Evolutionary conservation across 2,888 invertebrate species (phyloP), one percentile per base, ranked within the genome.

Genomic region (Amblyjoppa proteus): DNA sequence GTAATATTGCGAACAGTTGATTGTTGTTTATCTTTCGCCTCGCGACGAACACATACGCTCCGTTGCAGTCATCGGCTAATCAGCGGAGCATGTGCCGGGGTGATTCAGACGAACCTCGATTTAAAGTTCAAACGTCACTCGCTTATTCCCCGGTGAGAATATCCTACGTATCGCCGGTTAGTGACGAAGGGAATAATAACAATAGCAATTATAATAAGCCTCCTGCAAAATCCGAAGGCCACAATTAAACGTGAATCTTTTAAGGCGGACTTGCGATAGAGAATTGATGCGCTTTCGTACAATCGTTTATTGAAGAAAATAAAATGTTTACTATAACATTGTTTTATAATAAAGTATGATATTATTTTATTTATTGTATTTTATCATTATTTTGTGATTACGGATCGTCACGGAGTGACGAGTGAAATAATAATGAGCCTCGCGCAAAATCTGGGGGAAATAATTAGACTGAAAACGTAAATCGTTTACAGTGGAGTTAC

Each of bases 31-130:
- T 16, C 7, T 76, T 53, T 49, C 34, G 53, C 53, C 53, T 53
- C 53, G 11, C 25, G 20, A 16, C 41, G 20, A 11, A 51, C 11
- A 58, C 51, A 38, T 31, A 61, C 53, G 56, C 31, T 49, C 53
- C 51, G 45, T 34, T 58, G 13, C 76, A 69, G 56, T 66, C 31
- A 58, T 73, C 68, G 34, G 20, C 49, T 85, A 85, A 85, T 82
- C 78, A 66, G 61, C 31, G 58, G 58, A 49, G 16, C 76, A 77
- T 31, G 84, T 73, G 80, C 38, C 68, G 28, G 41, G 66, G 20
- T 68, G 76, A 81, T 77, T 84, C 56, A 68, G 69, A 71, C 41
- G 75, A 49, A 20, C 11, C 73, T 31, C 73, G 53, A 4, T n/a
- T 56, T 56, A 56, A 73, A 69, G 45, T 68, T 68, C 64, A 68